These are phyloP conservation scores for Heliothis subflexa DNA, from an alignment of 1,140 invertebrate genomes.

Conservation along the genomic window DNA sequence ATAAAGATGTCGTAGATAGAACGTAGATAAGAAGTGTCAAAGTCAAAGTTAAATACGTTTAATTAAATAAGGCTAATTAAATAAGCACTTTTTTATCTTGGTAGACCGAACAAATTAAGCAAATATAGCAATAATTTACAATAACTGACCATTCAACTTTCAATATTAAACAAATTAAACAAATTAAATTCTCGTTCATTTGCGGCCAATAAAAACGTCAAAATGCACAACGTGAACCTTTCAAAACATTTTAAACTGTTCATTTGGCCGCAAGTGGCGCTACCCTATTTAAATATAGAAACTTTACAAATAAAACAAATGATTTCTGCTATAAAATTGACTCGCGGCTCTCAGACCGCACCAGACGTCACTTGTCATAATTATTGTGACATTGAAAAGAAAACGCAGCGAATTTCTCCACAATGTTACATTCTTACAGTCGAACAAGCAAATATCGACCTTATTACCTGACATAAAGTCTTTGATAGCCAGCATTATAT, in stretches of 20 bases:
- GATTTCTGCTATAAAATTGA: slow-evolving; percentile 35
- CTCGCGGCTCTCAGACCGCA: slow-evolving; percentile 21
- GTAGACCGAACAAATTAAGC: neutral
- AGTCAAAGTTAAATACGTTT: too few species aligned
- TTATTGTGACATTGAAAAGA: slow-evolving; percentile 52
- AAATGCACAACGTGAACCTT: slow-evolving; percentile 17
- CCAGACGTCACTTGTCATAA: slow-evolving; percentile 47
- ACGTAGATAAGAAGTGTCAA: too few species aligned
- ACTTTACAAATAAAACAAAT: slow-evolving; percentile 34
- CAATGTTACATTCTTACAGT: slow-evolving; percentile 20
- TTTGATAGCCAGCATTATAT: neutral
- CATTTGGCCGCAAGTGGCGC: neutral
- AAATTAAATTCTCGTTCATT: neutral
- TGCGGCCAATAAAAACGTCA: slow-evolving; percentile 1
- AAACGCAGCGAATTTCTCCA: slow-evolving; percentile 56
- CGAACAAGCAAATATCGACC: neutral
- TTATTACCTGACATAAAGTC: neutral
- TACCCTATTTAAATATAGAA: slow-evolving; percentile 33
- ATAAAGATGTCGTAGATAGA: too few species aligned
- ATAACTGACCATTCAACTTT: neutral
- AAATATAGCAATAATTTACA: neutral
- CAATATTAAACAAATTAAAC: neutral
- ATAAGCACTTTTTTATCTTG: too few species aligned
- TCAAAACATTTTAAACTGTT: slow-evolving; percentile 26
- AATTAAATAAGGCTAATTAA: too few species aligned